A percentile compares a stretch with the other conserved stretches of the same genome.
phyloP scores from a whole-genome alignment of 2,888 invertebrate species.

The Teleogryllus oceanicus region DNA sequence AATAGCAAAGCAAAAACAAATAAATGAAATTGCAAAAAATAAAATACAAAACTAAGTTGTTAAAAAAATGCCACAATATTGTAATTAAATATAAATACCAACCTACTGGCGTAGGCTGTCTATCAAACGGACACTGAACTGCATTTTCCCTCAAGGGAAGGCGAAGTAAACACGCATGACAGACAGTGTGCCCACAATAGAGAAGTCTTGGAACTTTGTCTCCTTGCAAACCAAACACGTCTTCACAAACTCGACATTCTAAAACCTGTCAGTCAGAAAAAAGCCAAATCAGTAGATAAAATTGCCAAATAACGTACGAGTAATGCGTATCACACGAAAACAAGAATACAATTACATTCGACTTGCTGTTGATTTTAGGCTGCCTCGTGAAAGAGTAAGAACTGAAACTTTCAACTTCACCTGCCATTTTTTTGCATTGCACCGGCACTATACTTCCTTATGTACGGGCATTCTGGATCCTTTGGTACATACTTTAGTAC shows the following conservation, averaged over 20 bases:
- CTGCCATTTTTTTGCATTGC: slow-evolving; percentile 39
- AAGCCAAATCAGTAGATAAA: background rate
- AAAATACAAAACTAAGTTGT: background rate
- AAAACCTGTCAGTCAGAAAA: slow-evolving; percentile 44
- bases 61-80: background rate
- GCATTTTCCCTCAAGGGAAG: slow-evolving; percentile 48
- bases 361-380: slow-evolving; percentile 40
- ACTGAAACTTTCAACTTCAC: slow-evolving; percentile 40
- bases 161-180: slow-evolving; percentile 54
- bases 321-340: background rate
- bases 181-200: slow-evolving; percentile 56
- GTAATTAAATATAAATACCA: slow-evolving; percentile 31
- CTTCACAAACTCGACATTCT: slow-evolving; percentile 57
- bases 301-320: background rate
- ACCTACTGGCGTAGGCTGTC: slow-evolving; percentile 54
- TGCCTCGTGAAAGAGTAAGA: slow-evolving; percentile 40
- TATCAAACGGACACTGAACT: slow-evolving; percentile 56
- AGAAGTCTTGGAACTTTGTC: slow-evolving; percentile 54
- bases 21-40: too few species aligned
- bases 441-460: too few species aligned
- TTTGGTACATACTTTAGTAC: too few species aligned
- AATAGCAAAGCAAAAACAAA: too few species aligned
- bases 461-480: too few species aligned
- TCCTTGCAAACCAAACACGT: slow-evolving; percentile 55
- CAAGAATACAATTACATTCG: slow-evolving; percentile 33